Conservation (phyloP, 2,888 invertebrate genomes). For the Morpho achilles region DNA sequence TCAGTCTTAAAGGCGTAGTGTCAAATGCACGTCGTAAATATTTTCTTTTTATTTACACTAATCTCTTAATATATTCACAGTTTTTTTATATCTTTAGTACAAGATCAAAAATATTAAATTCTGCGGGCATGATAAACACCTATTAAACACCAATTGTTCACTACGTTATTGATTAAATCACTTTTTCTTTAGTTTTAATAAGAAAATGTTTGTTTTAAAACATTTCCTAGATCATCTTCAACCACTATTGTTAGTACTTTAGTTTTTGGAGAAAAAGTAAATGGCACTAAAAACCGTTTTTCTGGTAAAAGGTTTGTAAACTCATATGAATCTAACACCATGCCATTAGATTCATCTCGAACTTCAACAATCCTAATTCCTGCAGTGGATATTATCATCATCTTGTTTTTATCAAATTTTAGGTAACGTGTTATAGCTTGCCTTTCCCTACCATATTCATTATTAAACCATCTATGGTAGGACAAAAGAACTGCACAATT, state of each 20-base stretch:
- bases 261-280: conserved; percentile 69
- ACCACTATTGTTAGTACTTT: conserved; percentile 80
- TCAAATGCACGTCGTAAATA: not conserved
- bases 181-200: conserved; percentile 44
- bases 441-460: conserved; percentile 75
- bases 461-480: conserved; percentile 81
- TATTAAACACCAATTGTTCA: conserved; percentile 2
- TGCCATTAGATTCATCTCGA: conserved; percentile 78
- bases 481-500: conserved; percentile 83
- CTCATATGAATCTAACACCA: conserved; percentile 82
- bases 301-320: conserved; percentile 79
- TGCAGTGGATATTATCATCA: conserved; percentile 80
- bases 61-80: not conserved
- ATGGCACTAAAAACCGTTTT: conserved; percentile 78
- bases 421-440: conserved; percentile 74
- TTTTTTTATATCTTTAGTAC: not conserved
- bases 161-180: conserved; percentile 7
- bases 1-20: conserved; percentile 10
- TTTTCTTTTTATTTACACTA: conserved; percentile 6
- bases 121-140: not conserved
- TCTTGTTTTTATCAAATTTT: conserved; percentile 77
- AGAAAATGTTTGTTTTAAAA: conserved; percentile 82
- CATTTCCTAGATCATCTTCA: conserved; percentile 83
- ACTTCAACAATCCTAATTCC: conserved; percentile 84
- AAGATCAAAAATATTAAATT: conserved; percentile 2